A percentile compares a stretch with the other conserved stretches of the same genome.
Evolutionary conservation across 2,113 vertebrate species (phyloP).

Genomic region (Ovis aries): ARS-UI_Ramb_v3.0 NC_056077.1:31445001-31445500

Average conservation of each 20-base stretch:
- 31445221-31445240: neutral
- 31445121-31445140: neutral
- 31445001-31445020: slow-evolving; percentile 32
- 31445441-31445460: neutral
- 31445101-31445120: neutral
- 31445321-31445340: neutral
- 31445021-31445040: slow-evolving; percentile 26
- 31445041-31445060: slow-evolving; percentile 11
- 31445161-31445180: neutral
- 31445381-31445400: neutral
- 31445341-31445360: neutral
- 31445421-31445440: neutral
- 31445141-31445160: neutral
- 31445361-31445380: neutral
- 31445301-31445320: neutral
- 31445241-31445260: neutral
- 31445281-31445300: neutral
- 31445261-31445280: neutral
- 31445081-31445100: slow-evolving; percentile 32
- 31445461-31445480: neutral
- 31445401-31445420: neutral
- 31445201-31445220: neutral
- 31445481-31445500: neutral
- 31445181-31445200: neutral
- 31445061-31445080: slow-evolving; percentile 27